Evolutionary conservation across 2,797 vertebrate species (phyloP).

Genomic region (Mico argentatus): DNA sequence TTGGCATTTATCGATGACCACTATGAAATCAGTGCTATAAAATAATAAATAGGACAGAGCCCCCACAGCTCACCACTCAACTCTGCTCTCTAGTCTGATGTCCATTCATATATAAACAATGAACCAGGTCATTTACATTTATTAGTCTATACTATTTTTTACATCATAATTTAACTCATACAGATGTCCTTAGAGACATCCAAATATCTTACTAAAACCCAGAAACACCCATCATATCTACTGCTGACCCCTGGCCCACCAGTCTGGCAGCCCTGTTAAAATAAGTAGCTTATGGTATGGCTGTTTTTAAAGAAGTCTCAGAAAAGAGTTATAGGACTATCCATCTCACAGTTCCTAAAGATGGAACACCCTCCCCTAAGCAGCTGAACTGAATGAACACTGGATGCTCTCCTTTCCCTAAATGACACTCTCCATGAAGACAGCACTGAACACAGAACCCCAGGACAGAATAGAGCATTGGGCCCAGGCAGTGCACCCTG

Average conservation of each 20-base stretch:
- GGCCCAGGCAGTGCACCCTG: not conserved
- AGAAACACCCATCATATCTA: not conserved
- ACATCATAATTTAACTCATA: not conserved
- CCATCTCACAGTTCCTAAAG: not conserved
- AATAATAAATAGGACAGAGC: not conserved
- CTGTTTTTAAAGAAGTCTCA: slow-evolving; percentile 33
- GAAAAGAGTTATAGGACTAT: not conserved
- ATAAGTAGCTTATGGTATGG: not conserved
- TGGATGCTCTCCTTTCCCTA: not conserved
- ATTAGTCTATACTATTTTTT: not conserved
- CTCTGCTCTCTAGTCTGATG: not conserved
- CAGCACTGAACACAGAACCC: slow-evolving; percentile 30
- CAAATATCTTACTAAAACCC: slow-evolving; percentile 5
- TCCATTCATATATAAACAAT: slow-evolving; percentile 17
- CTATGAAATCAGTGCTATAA: not conserved
- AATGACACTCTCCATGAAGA: not conserved
- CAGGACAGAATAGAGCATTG: not conserved
- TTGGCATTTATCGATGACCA: slow-evolving; percentile 42
- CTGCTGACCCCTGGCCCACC: not conserved
- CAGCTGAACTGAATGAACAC: not conserved
- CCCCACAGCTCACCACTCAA: not conserved
- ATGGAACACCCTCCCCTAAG: not conserved
- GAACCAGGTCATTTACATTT: slow-evolving; percentile 32
- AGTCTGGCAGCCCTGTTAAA: not conserved
- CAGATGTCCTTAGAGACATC: not conserved